phyloP scores from a whole-genome alignment of 2,888 invertebrate species.

The Callyntrura guangdongensis region DNA sequence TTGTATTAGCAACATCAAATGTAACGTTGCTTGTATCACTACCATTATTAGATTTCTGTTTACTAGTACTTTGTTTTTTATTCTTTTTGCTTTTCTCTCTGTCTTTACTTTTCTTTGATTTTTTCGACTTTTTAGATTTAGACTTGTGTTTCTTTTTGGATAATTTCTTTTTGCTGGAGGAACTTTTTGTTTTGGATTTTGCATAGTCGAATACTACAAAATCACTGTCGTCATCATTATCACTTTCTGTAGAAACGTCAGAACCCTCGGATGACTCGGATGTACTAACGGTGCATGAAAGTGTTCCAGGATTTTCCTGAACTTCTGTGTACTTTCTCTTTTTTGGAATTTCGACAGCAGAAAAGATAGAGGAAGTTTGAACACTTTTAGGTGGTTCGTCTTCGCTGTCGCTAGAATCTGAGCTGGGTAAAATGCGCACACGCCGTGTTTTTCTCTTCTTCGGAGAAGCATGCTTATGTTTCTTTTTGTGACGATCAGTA shows the following conservation, averaged over 20 bases:
- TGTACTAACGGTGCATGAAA: neutral
- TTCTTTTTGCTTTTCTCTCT: constrained; percentile 19
- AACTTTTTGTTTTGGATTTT: constrained; percentile 26
- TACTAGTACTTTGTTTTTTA: constrained; percentile 2
- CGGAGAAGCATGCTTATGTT: constrained; percentile 30
- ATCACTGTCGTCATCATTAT: constrained; percentile 49
- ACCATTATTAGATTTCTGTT: neutral
- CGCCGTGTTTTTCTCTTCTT: constrained; percentile 18
- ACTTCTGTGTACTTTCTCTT: constrained; percentile 43
- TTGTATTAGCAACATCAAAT: neutral
- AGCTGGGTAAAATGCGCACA: neutral
- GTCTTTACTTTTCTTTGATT: constrained; percentile 64
- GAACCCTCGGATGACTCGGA: constrained; percentile 50
- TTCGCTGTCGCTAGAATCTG: constrained; percentile 49
- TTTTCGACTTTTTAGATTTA: constrained; percentile 65
- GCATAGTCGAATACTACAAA: neutral
- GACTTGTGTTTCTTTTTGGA: constrained; percentile 65
- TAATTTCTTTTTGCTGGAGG: constrained; percentile 40
- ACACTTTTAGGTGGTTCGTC: neutral
- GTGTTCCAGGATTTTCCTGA: neutral
- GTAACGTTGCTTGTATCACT: neutral
- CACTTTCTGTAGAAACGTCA: constrained; percentile 28
- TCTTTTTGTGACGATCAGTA: constrained; percentile 28
- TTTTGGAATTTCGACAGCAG: constrained; percentile 40
- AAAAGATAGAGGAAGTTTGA: neutral